Conservation (phyloP, 2,797 vertebrate genomes). For the Pipistrellus kuhlii region DNA sequence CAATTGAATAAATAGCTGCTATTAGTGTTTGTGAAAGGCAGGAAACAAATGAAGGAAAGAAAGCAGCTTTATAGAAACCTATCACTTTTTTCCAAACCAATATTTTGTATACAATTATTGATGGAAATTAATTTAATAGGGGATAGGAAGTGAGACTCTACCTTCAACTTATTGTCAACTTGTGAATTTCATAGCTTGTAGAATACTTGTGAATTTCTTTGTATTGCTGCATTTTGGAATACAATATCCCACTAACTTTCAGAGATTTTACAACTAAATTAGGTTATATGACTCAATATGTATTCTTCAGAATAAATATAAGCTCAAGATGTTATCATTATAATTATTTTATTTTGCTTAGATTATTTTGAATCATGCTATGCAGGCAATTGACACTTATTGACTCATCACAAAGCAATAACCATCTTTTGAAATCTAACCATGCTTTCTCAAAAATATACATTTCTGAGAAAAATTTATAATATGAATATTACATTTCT, state of each 20-base stretch:
- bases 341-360: not conserved
- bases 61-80: not conserved
- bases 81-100: not conserved
- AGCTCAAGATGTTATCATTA: not conserved
- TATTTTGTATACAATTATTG: not conserved
- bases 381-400: not conserved
- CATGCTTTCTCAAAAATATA: slow-evolving; percentile 23
- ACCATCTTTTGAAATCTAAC: slow-evolving; percentile 53
- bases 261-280: not conserved
- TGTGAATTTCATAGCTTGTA: not conserved
- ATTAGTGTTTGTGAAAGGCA: not conserved
- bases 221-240: slow-evolving; percentile 5
- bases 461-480: slow-evolving; percentile 2
- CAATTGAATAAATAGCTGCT: not conserved
- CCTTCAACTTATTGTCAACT: not conserved
- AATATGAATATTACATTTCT: slow-evolving; percentile 33
- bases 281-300: not conserved
- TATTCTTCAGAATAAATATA: slow-evolving; percentile 7
- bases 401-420: not conserved
- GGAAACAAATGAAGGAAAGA: not conserved
- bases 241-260: not conserved
- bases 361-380: not conserved
- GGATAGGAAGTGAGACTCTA: not conserved
- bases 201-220: not conserved
- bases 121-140: not conserved